Base-by-base conservation (phyloP, 2,888 invertebrate genomes). In the Aporophyla nigra region DNA sequence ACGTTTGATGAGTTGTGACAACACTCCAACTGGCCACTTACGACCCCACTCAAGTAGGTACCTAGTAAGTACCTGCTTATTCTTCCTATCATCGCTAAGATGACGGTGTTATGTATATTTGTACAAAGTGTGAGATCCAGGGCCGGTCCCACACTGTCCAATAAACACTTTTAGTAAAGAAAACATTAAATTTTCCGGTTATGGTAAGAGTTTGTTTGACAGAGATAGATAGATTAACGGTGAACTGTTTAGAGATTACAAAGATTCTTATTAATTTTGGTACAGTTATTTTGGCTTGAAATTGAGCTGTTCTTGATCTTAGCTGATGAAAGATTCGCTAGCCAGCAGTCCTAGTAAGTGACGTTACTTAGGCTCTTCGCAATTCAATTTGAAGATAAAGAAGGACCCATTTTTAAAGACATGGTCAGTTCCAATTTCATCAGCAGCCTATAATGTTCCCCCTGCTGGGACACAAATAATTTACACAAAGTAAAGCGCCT, bases 131-230 rank as follows among this genome's bases (percentile, higher is more conserved):
- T 84, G 80, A 83, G 77, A 71, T 66, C n/a, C 61, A 61, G 68
- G 43, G 72, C 71, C 70, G 77, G 74, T 73, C 71, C 40, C 78
- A 82, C 88, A 76, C 84, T 63, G 59, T 33, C 81, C 68, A 74
- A 82, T 86, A 83, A 78, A 76, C 86, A 71, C 63, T 61, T 81
- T 72, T 70, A 81, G 85, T 63, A 67, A 73, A 68, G 62, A 77
- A 77, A 83, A 83, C 77, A 82, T 58, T 4, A 14, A 49, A 54
- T 59, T 72, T 72, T 66, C 82, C 76, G 69, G 82, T 85, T 81
- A 40, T 69, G 65, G 65, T 43, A 62, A 58, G 54, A 51, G 65
- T 49, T 19, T 33, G 33, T 43, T 66, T 74, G 59, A 53, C 67
- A 59, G 69, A 80, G 54, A 71, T 71, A 56, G 19, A 71, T 82